phyloP scores from a whole-genome alignment of 1,140 invertebrate species.

The Diabrotica undecimpunctata region DNA sequence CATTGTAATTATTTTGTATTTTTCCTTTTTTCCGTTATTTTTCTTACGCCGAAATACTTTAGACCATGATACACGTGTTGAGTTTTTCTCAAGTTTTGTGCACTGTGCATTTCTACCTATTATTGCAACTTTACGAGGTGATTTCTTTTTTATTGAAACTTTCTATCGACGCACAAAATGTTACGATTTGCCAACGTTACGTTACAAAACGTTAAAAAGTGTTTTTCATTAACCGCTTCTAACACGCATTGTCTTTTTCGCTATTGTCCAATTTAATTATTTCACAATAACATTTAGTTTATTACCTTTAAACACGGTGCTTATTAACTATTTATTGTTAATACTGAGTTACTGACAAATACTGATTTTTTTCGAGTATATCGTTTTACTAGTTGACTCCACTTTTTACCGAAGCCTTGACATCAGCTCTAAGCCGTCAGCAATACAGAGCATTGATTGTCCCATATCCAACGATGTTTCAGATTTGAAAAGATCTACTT shows the following conservation, averaged over 20 bases:
- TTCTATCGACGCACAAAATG: constrained; percentile 34
- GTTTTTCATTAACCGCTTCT: background rate
- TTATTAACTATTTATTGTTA: constrained; percentile 34
- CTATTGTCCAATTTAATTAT: constrained; percentile 21
- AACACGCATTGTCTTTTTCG: background rate
- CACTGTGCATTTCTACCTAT: constrained; percentile 41
- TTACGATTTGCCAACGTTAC: constrained; percentile 20
- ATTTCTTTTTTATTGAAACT: constrained; percentile 13
- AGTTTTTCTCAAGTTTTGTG: constrained; percentile 23
- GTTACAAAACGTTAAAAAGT: background rate
- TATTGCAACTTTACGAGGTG: constrained; percentile 29
- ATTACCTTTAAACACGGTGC: constrained; percentile 33
- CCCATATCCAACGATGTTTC: constrained; percentile 26
- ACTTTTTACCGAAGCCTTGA: constrained; percentile 27
- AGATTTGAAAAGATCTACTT: constrained; percentile 6
- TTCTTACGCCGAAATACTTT: too few species aligned
- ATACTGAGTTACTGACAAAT: constrained; percentile 32
- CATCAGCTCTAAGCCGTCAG: constrained; percentile 23
- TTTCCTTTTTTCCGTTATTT: too few species aligned
- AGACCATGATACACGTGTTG: too few species aligned
- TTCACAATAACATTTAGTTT: constrained; percentile 40
- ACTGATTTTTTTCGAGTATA: constrained; percentile 22
- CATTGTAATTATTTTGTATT: too few species aligned
- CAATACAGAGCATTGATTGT: constrained; percentile 36
- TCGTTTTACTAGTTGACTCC: constrained; percentile 30